Conservation (phyloP, 2,888 invertebrate species). For the Electrophaes corylata region DNA sequence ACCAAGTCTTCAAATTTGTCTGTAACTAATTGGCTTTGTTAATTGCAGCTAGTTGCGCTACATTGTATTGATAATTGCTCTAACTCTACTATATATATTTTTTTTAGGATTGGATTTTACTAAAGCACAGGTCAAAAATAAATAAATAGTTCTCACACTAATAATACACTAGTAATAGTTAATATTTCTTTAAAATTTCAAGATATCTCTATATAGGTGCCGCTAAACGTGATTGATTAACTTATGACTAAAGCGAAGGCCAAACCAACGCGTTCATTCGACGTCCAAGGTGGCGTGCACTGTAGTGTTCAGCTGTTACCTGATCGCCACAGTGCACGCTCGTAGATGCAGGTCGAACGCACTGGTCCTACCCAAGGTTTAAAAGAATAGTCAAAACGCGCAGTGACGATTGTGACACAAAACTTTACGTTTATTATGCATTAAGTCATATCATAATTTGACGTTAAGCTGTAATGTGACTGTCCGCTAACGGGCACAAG, state of each 20-base stretch:
- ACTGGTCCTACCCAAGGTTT: no score
- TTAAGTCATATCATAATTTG: constrained; percentile 61
- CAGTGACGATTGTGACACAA: constrained; percentile 8
- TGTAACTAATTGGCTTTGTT: constrained; percentile 10
- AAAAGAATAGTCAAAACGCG: background rate
- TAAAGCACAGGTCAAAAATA: background rate
- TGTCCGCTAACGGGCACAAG: constrained; percentile 72
- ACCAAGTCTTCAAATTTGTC: constrained; percentile 15
- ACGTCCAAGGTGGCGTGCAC: no score
- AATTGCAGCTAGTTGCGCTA: constrained; percentile 5
- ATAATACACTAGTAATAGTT: no score
- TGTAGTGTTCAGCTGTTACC: no score
- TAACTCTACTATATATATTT: background rate
- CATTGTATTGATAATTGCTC: constrained; percentile 2
- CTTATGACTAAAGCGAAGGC: background rate
- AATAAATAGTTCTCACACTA: no score
- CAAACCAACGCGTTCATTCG: no score
- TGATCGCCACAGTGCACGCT: no score
- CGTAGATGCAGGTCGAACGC: no score
- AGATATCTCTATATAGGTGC: background rate
- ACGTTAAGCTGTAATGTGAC: constrained; percentile 64
- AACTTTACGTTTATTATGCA: constrained; percentile 27
- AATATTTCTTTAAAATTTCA: background rate
- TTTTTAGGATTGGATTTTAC: background rate
- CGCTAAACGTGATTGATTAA: constrained; percentile 4